These are phyloP conservation scores for Aegithalos caudatus DNA, from an alignment of 2,113 vertebrate species.

Conservation along the genomic window DNA sequence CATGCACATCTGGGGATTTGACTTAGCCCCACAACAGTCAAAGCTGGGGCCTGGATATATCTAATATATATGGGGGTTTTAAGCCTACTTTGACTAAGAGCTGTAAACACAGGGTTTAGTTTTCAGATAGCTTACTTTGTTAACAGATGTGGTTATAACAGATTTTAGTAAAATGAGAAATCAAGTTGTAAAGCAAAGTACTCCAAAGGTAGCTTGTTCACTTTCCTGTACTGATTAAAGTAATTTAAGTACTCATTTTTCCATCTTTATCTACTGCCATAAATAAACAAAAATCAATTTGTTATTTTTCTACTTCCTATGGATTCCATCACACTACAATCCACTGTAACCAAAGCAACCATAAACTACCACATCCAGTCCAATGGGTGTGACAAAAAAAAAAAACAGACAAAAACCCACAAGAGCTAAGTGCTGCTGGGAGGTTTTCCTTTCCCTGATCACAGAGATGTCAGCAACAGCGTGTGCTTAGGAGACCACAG, in stretches of 20 bases:
- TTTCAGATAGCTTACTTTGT: not conserved
- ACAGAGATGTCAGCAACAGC: not conserved
- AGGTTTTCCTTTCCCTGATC: not conserved
- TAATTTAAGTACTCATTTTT: not conserved
- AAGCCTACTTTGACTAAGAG: not conserved
- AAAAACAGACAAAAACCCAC: not conserved
- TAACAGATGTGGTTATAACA: not conserved
- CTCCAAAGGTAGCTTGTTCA: not conserved
- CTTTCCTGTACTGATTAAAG: not conserved
- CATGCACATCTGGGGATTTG: not conserved
- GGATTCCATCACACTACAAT: not conserved
- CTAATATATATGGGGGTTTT: fast-evolving
- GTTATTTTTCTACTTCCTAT: not conserved
- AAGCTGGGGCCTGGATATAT: not conserved
- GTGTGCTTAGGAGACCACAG: not conserved
- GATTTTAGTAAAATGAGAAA: not conserved
- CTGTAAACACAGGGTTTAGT: not conserved
- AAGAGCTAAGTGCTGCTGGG: not conserved
- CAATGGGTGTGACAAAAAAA: not conserved
- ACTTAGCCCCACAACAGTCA: not conserved
- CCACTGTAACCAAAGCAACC: not conserved
- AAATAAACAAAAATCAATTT: not conserved
- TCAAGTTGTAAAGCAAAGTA: not conserved
- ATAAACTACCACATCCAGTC: not conserved
- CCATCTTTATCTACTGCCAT: not conserved